Evolutionary conservation across 37 sponge, comb jelly and placozoan genomes (phyloP), one percentile per base, ranked within the genome.

Genomic region (Ephydatia muelleri): DNA sequence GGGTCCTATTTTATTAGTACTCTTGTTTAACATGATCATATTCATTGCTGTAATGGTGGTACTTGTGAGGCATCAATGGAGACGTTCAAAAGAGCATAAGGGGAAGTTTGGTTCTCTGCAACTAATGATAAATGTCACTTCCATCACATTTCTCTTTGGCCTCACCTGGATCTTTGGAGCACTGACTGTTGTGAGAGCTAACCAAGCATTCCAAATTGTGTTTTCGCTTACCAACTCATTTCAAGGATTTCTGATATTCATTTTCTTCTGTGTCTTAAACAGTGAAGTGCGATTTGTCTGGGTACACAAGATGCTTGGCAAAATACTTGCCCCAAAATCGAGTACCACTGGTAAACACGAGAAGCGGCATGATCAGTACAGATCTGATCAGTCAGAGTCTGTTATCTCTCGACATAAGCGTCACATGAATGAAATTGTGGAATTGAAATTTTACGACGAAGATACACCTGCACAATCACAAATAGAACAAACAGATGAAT

Each of bases 111-210:
- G 57, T 57, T 13, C 6, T 14, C 12, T 57, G 9, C 35, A 76
- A 34, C 36, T 76, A 40, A 76, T 76, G 35, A 34, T 76, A 38
- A 39, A 38, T 14, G 9, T 76, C 77, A 76, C 23, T 76, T n/a
- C 40, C 12, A 38, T 76, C 28, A 2, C 23, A 25, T 5, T 27
- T 26, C 36, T 76, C 5, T 43, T 82, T 32, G 88, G 88, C 12
- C 72, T 84, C 5, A 88, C 83, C 22, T 88, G 88, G 88, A 39
- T 82, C 22, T 84, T 88, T 35, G 88, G 82, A 3, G 66, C 85
- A 49, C 38, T 88, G 40, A 83, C 88, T 22, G 16, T 88, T 19
- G 13, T 67, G 16, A 57, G 16, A 13, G 57, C 57, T 12, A 68
- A 82, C 12, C 49, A 33, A 14, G 77, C 48, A 16, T 36, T 85